Evolutionary conservation across 2,888 invertebrate genomes (phyloP).

Genomic region (Masnerella sp.): DNA sequence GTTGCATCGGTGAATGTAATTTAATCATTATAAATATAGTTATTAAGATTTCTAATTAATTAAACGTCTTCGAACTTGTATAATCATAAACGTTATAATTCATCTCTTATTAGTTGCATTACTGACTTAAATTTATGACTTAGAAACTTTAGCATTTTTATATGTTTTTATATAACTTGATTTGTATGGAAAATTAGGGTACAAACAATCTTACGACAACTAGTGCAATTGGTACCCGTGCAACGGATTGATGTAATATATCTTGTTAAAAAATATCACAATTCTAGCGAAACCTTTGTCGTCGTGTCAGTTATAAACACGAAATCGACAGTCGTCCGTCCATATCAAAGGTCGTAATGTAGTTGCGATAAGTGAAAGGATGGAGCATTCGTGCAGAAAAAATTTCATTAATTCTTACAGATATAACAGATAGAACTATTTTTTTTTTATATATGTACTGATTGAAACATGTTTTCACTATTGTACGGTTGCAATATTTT

Average conservation of each 20-base stretch:
- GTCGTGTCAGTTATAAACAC: not conserved
- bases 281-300: too few relatives aligned
- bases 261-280: not conserved
- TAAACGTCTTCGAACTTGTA: not conserved
- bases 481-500: too few relatives aligned
- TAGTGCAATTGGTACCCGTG: too few relatives aligned
- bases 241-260: not conserved
- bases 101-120: not conserved
- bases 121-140: not conserved
- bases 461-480: too few relatives aligned
- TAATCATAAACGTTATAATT: not conserved
- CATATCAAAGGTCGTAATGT: slow-evolving; percentile 40
- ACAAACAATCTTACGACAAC: too few relatives aligned
- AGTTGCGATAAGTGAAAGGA: slow-evolving; percentile 48
- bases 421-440: too few relatives aligned
- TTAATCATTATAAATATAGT: slow-evolving; percentile 17
- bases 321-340: slow-evolving; percentile 36
- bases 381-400: slow-evolving; percentile 43
- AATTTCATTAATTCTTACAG: slow-evolving; percentile 23
- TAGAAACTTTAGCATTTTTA: too few relatives aligned
- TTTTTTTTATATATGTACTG: too few relatives aligned
- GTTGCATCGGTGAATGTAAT: slow-evolving; percentile 11
- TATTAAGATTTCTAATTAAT: slow-evolving; percentile 17
- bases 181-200: too few relatives aligned
- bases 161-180: too few relatives aligned